Conservation (phyloP, 2,888 invertebrate species). For the Hemicrepidius hirtus region DNA sequence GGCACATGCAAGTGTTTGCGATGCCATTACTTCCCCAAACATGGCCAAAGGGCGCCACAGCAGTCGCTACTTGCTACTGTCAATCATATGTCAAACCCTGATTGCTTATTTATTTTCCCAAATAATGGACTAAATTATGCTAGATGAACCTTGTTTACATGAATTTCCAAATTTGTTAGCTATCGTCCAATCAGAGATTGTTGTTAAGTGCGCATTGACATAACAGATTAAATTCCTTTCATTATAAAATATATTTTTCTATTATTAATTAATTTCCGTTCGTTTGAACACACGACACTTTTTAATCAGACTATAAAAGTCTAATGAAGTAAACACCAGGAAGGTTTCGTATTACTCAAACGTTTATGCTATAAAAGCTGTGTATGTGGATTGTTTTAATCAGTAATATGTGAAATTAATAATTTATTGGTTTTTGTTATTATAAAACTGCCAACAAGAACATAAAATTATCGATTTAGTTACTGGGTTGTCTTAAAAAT, state of each 20-base stretch:
- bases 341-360: background rate
- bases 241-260: background rate
- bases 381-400: no score
- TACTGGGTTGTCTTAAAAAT: no score
- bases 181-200: constrained; percentile 21
- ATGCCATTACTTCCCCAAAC: constrained; percentile 69
- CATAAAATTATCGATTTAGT: no score
- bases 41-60: constrained; percentile 65
- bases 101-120: constrained; percentile 67
- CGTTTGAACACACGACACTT: background rate
- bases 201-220: constrained; percentile 25
- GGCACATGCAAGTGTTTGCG: constrained; percentile 65
- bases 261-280: constrained; percentile 18
- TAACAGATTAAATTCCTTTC: constrained; percentile 21
- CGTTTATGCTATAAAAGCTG: no score
- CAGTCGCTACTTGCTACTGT: constrained; percentile 64
- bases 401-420: no score
- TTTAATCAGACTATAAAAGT: constrained; percentile 29
- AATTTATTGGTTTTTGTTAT: no score
- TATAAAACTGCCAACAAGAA: no score
- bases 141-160: constrained; percentile 48
- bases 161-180: constrained; percentile 43
- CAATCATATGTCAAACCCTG: constrained; percentile 65
- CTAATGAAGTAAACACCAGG: constrained; percentile 20
- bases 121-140: constrained; percentile 63